These are phyloP conservation scores for Syngnathus floridae DNA, from an alignment of 2,113 vertebrate species.

Conservation along the genomic window DNA sequence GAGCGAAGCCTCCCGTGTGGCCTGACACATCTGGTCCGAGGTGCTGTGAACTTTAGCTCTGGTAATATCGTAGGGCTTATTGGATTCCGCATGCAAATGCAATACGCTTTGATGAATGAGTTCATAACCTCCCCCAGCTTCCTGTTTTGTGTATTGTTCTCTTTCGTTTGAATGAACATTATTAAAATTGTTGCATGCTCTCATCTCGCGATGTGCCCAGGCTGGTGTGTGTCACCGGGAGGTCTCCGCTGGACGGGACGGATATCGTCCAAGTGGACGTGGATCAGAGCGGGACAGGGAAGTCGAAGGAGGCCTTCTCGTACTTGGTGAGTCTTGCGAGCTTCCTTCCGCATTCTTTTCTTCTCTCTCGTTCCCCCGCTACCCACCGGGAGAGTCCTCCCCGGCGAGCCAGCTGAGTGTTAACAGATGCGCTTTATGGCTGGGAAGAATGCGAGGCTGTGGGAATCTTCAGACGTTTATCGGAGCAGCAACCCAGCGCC, in stretches of 20 bases:
- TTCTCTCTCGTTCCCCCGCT: conserved; percentile 33
- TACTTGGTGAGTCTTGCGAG: conserved; percentile 79
- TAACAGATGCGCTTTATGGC: conserved; percentile 68
- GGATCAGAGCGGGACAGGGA: conserved; percentile 68
- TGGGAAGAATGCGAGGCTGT: conserved; percentile 56
- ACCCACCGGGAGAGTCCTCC: conserved; percentile 49
- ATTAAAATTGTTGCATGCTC: conserved; percentile 5
- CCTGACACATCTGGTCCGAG: conserved; percentile 55
- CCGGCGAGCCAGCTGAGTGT: conserved; percentile 57
- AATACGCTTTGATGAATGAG: conserved; percentile 55
- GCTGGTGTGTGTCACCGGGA: conserved; percentile 81
- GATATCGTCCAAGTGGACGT: conserved; percentile 75
- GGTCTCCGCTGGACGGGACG: conserved; percentile 44
- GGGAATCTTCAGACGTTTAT: conserved; percentile 63
- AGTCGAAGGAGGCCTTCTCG: conserved; percentile 79
- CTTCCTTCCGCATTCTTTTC: conserved; percentile 25
- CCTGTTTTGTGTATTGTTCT: conserved; percentile 20
- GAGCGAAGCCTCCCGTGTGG: conserved; percentile 56
- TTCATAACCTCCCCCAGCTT: conserved; percentile 46
- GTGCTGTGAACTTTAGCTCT: conserved; percentile 60
- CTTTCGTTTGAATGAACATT: background rate
- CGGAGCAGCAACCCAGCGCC: conserved; percentile 37
- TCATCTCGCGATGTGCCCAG: conserved; percentile 55
- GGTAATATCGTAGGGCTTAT: conserved; percentile 49
- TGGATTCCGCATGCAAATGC: conserved; percentile 57